A percentile compares a stretch with the other conserved stretches of the same genome.
These are phyloP conservation scores for Ceraclea dissimilis DNA, from an alignment of 2,888 invertebrate genomes.

Conservation along the genomic window DNA sequence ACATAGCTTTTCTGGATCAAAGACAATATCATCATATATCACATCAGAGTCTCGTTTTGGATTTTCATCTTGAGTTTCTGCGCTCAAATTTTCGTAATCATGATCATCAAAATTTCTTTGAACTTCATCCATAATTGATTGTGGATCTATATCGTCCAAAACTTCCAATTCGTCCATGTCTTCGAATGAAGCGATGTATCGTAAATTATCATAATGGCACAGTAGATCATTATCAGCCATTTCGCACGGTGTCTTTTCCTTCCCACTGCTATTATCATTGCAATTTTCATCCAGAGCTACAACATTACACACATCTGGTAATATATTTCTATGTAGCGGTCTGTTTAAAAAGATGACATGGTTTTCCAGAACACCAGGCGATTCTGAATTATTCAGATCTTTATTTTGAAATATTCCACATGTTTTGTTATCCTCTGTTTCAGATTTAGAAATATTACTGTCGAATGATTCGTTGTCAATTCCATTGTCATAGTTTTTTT, in stretches of 20 bases:
- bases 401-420: too few species aligned
- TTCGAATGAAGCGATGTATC: not conserved
- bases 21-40: constrained; percentile 21
- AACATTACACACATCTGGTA: not conserved
- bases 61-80: constrained; percentile 1
- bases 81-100: not conserved
- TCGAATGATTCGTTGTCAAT: too few species aligned
- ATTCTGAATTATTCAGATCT: too few species aligned
- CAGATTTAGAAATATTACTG: too few species aligned
- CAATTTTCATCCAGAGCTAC: not conserved
- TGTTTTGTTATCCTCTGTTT: too few species aligned
- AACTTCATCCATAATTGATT: constrained; percentile 38
- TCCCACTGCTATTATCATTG: not conserved
- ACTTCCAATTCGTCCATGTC: not conserved
- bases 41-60: constrained; percentile 25
- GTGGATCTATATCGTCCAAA: constrained; percentile 9
- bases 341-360: not conserved
- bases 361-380: too few species aligned
- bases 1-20: constrained; percentile 33
- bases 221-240: not conserved
- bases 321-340: not conserved
- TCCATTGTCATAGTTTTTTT: not conserved
- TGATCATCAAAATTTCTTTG: constrained; percentile 10
- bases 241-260: not conserved
- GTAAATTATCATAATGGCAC: not conserved